Conservation (phyloP, 2,888 invertebrate species). For the Trichogramma dendrolimi region DNA sequence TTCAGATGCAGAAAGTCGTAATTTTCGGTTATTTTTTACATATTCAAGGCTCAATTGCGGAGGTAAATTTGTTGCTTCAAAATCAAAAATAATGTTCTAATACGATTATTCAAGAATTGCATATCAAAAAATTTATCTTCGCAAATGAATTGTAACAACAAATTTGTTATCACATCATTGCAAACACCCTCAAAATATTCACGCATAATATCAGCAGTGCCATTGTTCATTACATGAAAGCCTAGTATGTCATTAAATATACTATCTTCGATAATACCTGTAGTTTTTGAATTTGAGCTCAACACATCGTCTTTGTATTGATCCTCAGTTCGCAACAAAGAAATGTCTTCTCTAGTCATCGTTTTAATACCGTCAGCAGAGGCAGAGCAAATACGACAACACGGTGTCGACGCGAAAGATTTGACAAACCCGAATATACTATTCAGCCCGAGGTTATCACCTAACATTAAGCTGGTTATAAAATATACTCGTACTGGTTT, state of each 20-base stretch:
- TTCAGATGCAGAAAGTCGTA: too few relatives aligned
- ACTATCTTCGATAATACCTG: constrained; percentile 23
- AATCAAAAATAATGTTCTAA: too few relatives aligned
- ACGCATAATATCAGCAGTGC: constrained; percentile 14
- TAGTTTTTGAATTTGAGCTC: constrained; percentile 1
- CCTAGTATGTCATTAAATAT: constrained; percentile 20
- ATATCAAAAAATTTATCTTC: not conserved
- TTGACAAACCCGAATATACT: constrained; percentile 21
- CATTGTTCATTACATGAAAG: constrained; percentile 19
- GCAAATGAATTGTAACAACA: constrained; percentile 9
- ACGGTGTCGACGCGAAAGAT: constrained; percentile 16
- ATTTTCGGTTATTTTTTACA: too few relatives aligned
- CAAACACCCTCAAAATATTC: constrained; percentile 18
- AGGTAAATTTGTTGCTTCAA: too few relatives aligned
- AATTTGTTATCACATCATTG: constrained; percentile 12
- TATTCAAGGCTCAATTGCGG: too few relatives aligned
- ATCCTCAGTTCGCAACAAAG: constrained; percentile 17
- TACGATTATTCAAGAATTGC: not conserved
- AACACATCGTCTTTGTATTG: constrained; percentile 9
- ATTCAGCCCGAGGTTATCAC: constrained; percentile 23
- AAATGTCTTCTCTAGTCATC: constrained; percentile 18
- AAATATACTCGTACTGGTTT: constrained; percentile 12
- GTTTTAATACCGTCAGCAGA: not conserved
- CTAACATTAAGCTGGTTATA: constrained; percentile 13
- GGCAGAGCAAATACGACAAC: constrained; percentile 22